phyloP scores from a whole-genome alignment of 2,113 vertebrate genomes.

The Archocentrus centrarchus region DNA sequence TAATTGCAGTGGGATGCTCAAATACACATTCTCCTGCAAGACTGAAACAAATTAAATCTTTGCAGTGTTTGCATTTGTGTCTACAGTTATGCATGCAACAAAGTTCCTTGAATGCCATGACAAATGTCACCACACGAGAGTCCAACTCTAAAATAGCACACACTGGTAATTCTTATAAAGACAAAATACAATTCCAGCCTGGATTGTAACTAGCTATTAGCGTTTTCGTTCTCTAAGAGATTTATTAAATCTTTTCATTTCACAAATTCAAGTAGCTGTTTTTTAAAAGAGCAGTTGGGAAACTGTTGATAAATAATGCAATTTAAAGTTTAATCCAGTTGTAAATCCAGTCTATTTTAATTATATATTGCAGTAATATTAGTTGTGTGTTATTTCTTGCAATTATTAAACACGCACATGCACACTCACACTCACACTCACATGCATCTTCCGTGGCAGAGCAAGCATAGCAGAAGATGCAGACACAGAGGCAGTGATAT shows the following conservation, averaged over 20 bases:
- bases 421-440: background rate
- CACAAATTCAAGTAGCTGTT: background rate
- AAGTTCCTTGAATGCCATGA: background rate
- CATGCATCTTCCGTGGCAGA: slow-evolving; percentile 40
- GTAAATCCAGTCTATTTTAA: slow-evolving; percentile 12
- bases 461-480: slow-evolving; percentile 45
- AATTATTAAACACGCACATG: slow-evolving; percentile 42
- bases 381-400: slow-evolving; percentile 15
- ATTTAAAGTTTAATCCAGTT: slow-evolving; percentile 21
- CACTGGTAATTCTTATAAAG: background rate
- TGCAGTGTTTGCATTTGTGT: background rate
- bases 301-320: slow-evolving; percentile 15
- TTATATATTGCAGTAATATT: background rate
- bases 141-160: background rate
- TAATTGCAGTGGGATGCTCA: background rate
- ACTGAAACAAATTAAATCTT: background rate
- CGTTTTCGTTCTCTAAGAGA: background rate
- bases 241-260: slow-evolving; percentile 9
- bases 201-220: background rate
- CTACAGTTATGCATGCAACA: background rate
- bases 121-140: background rate
- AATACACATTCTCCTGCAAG: background rate
- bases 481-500: slow-evolving; percentile 30
- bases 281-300: background rate
- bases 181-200: background rate